These are phyloP conservation scores for Cylindroiulus punctatus DNA, from an alignment of 2,888 invertebrate species.

Conservation along the genomic window DNA sequence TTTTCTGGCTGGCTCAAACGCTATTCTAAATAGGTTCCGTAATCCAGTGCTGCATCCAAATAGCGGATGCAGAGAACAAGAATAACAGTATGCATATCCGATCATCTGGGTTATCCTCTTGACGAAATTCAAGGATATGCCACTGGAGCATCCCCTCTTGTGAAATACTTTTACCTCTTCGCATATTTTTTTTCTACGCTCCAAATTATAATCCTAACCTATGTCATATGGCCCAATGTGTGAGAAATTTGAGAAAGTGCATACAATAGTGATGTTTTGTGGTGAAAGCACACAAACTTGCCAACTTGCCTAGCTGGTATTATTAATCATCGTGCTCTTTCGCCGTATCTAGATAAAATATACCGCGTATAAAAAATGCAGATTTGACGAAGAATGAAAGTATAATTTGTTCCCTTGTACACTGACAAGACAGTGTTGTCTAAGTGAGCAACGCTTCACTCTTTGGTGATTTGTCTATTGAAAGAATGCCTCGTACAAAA, in stretches of 20 bases:
- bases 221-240: background rate
- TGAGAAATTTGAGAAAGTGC: background rate
- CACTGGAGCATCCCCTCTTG: constrained; percentile 1
- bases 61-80: background rate
- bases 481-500: constrained; percentile 24
- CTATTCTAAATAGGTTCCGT: background rate
- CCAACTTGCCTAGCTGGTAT: background rate
- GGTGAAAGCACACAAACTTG: background rate
- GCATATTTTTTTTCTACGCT: background rate
- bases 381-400: constrained; percentile 25
- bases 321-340: background rate
- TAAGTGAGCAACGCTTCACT: constrained; percentile 33
- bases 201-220: constrained; percentile 28
- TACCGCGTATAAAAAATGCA: background rate
- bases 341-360: background rate
- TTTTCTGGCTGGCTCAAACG: background rate
- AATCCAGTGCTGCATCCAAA: constrained; percentile 21
- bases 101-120: background rate
- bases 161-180: background rate
- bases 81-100: constrained; percentile 20
- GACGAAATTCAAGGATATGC: background rate
- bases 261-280: background rate
- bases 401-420: constrained; percentile 19
- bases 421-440: constrained; percentile 9
- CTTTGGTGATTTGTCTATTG: constrained; percentile 45